These are phyloP conservation scores for Anas bahamensis DNA, from an alignment of 2,797 vertebrate genomes.

Conservation along the genomic window DNA sequence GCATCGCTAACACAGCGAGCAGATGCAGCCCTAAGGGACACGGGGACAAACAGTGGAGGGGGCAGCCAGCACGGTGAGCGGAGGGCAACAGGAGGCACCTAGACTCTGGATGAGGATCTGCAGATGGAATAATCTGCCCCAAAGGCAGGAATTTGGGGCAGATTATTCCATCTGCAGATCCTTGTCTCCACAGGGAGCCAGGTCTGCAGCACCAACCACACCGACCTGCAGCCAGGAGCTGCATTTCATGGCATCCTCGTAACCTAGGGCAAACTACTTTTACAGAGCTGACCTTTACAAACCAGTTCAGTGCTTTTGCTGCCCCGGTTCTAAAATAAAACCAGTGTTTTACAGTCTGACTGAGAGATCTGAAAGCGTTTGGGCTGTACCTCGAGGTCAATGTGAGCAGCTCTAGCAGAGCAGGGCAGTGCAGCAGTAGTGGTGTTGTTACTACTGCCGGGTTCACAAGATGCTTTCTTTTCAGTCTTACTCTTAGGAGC, in stretches of 20 bases:
- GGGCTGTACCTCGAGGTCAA: not conserved
- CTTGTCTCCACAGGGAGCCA: not conserved
- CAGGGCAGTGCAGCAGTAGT: not conserved
- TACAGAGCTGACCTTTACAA: conserved; percentile 23
- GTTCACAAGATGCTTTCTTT: conserved; percentile 6
- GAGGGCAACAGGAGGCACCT: not conserved
- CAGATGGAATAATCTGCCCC: not conserved
- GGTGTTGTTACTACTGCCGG: not conserved
- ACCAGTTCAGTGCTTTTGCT: not conserved
- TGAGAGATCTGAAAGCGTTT: not conserved
- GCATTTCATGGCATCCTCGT: not conserved
- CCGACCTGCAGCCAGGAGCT: not conserved
- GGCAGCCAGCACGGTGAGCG: fast-evolving
- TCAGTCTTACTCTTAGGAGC: conserved; percentile 55
- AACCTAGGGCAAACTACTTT: not conserved
- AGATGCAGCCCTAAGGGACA: not conserved
- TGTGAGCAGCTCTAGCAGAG: not conserved
- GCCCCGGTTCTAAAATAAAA: conserved; percentile 44
- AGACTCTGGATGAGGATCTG: not conserved
- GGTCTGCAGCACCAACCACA: not conserved
- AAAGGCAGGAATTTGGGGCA: not conserved
- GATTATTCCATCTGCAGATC: too few species aligned
- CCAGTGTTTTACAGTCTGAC: not conserved
- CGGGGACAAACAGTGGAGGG: fast-evolving
- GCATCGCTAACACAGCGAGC: not conserved